phyloP scores from a whole-genome alignment of 2,797 vertebrate genomes.

The Phoxinus dragarum region DNA sequence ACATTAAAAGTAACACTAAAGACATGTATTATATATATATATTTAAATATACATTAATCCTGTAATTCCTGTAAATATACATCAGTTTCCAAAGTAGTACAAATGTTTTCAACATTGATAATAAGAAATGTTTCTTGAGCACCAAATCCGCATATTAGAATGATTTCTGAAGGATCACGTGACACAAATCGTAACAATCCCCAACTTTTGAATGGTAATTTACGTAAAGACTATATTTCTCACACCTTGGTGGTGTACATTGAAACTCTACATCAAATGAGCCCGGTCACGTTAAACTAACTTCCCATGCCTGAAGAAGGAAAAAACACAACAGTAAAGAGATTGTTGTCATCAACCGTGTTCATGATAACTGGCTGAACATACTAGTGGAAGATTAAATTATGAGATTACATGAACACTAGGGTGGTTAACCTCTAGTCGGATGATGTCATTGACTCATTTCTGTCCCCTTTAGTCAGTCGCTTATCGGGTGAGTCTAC shows the following conservation, averaged over 20 bases:
- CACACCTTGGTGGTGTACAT: background rate
- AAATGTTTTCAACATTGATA: background rate
- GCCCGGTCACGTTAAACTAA: background rate
- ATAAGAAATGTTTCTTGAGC: background rate
- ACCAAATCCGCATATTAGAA: background rate
- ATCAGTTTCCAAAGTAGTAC: too few species aligned
- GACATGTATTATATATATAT: too few species aligned
- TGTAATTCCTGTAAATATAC: background rate
- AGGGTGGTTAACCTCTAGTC: constrained; percentile 13
- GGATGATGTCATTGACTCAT: constrained; percentile 17
- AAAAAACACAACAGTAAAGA: constrained; percentile 11
- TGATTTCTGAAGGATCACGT: background rate
- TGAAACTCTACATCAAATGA: background rate
- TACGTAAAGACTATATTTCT: background rate
- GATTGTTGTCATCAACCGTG: background rate
- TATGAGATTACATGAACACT: background rate
- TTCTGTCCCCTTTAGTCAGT: constrained; percentile 16
- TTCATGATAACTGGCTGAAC: background rate
- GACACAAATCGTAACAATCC: background rate
- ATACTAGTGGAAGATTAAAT: background rate
- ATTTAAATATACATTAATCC: too few species aligned
- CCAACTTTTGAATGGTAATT: background rate
- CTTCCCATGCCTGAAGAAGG: background rate
- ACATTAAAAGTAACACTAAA: background rate
- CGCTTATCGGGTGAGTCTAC: constrained; percentile 41